phyloP scores from a whole-genome alignment of 2,113 vertebrate species.

The Hypomesus transpacificus region DNA sequence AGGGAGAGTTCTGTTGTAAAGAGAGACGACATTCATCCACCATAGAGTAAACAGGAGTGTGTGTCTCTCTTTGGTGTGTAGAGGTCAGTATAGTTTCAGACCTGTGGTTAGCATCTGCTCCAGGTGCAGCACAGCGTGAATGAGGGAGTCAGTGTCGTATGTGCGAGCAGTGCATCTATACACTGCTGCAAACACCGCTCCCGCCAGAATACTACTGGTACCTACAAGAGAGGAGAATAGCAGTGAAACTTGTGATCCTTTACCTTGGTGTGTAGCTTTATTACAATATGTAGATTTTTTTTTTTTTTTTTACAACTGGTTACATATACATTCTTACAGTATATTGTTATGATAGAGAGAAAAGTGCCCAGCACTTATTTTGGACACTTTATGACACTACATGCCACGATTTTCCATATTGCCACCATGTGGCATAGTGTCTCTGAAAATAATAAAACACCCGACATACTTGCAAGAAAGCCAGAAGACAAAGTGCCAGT shows the following conservation, averaged over 20 bases:
- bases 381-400: no score
- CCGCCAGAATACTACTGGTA: conserved; percentile 96
- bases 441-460: no score
- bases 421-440: no score
- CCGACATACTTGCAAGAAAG: no score
- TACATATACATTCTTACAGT: neutral
- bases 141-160: conserved; percentile 75
- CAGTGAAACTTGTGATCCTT: no score
- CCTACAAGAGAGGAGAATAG: conserved; percentile 64
- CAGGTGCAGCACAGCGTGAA: conserved; percentile 87
- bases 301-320: neutral
- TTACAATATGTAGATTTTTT: no score
- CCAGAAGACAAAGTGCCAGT: neutral
- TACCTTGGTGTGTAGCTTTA: no score
- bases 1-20: neutral
- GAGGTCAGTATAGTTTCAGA: conserved; percentile 27
- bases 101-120: conserved; percentile 96
- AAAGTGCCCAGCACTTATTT: no score
- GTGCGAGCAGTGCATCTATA: conserved; percentile 77
- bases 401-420: no score
- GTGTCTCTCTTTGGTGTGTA: no score
- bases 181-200: conserved; percentile 80
- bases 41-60: neutral
- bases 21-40: neutral
- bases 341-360: no score